A percentile compares a stretch with the other conserved stretches of the same genome.
These are phyloP conservation scores for Drosophila burlai DNA, from an alignment of 1,140 invertebrate species.

Conservation along the genomic window DNA sequence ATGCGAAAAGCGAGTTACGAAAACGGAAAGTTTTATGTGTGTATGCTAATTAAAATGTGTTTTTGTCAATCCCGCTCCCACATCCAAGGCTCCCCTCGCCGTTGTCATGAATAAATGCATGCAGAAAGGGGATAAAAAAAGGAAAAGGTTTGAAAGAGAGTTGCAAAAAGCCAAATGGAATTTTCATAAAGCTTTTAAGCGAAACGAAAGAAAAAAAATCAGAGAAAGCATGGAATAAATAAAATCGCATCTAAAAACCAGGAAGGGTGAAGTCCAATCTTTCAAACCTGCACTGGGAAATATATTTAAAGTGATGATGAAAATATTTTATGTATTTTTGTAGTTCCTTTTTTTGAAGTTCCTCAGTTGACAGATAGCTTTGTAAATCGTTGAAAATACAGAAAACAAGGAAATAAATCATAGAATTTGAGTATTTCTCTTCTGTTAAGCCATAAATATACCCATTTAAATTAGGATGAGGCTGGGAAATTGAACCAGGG, in stretches of 20 bases:
- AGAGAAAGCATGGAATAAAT: slow-evolving; percentile 28
- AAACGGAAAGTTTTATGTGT: slow-evolving; percentile 41
- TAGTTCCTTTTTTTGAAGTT: not conserved
- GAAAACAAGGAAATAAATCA: not conserved
- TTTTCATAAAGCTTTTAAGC: slow-evolving; percentile 53
- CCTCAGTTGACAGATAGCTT: not conserved
- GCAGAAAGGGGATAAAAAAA: slow-evolving; percentile 26
- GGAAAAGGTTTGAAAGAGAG: slow-evolving; percentile 38
- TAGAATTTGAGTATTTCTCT: not conserved
- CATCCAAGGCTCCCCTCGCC: not conserved
- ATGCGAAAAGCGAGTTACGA: slow-evolving; percentile 23
- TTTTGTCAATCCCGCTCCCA: slow-evolving; percentile 32
- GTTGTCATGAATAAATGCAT: slow-evolving; percentile 52
- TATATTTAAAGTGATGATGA: not conserved
- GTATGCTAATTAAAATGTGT: slow-evolving; percentile 57
- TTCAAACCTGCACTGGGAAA: slow-evolving; percentile 6
- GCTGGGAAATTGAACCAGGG: not conserved
- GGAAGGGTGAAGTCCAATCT: not conserved
- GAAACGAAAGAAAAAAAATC: slow-evolving; percentile 14
- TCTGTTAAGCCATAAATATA: not conserved
- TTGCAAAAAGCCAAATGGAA: slow-evolving; percentile 54
- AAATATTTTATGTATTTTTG: not conserved
- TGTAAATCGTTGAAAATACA: not conserved
- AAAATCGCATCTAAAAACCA: slow-evolving; percentile 36
- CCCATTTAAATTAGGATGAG: slow-evolving; percentile 2